Percentiles rank a stretch among this genome's conserved stretches.
Conservation (phyloP, 2,888 invertebrate species). For the Orthosia cruda region DNA sequence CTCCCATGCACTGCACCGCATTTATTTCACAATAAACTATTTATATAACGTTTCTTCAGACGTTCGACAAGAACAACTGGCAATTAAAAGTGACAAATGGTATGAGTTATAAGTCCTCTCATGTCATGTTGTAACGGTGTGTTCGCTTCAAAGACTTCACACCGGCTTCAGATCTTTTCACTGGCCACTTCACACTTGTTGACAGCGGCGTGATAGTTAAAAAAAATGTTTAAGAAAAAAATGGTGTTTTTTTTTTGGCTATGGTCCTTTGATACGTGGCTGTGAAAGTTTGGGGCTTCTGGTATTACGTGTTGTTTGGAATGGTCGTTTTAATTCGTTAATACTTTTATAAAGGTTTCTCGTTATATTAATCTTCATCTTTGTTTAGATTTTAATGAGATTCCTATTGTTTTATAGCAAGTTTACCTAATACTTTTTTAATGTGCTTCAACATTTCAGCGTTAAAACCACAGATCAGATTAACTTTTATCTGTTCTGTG, state of each 20-base stretch:
- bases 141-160: constrained; percentile 78
- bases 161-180: constrained; percentile 82
- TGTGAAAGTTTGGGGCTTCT: constrained; percentile 5
- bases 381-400: not conserved
- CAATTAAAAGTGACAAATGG: constrained; percentile 92
- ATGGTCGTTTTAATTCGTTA: constrained; percentile 10
- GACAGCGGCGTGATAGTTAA: constrained; percentile 66
- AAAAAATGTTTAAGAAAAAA: constrained; percentile 65
- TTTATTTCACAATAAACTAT: constrained; percentile 88
- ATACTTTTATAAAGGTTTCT: not conserved
- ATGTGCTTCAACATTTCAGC: too few relatives aligned
- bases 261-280: constrained; percentile 18
- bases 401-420: not conserved
- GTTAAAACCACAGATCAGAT: too few relatives aligned
- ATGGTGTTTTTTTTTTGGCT: constrained; percentile 20
- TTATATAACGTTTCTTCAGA: constrained; percentile 86
- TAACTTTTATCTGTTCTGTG: too few relatives aligned
- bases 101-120: constrained; percentile 81
- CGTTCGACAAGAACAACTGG: constrained; percentile 89
- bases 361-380: not conserved
- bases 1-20: constrained; percentile 29
- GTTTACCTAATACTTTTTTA: not conserved
- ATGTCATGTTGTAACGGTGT: constrained; percentile 79
- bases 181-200: constrained; percentile 74
- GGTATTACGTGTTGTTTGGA: not conserved